Base-by-base conservation (phyloP, 2,113 vertebrate genomes). In the Vulpes vulpes region DNA sequence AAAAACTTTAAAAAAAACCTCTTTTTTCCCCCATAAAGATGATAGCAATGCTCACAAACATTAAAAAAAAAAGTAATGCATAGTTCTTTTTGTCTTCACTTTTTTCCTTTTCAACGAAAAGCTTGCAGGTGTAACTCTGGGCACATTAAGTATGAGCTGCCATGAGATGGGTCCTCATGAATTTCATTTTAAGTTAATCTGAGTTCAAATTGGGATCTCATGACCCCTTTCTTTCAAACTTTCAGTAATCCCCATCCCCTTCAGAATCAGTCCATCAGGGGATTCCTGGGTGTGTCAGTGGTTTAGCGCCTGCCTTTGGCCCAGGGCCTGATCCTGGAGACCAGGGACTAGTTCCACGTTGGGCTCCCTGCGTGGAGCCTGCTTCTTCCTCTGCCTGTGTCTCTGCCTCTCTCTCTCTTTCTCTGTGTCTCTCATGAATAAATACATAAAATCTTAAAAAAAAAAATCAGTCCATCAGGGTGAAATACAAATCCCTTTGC, bases 121-220 rank as follows among this genome's bases (percentile, higher is more conserved):
- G 64, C n/a, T 85, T 35, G 17, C 0, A 4, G 79, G n/a, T 7
- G 4, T 19, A 14, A 57, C 16, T 7, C 19, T 0, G 2, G 35
- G 59, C 35, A 23, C 12, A 6, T n/a, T n/a, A 5, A 14, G 19
- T 43, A 25, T 10, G 19, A 60, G 38, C 53, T 55, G 51, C 15
- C 0, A 0, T 0, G 15, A 19, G 51, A 71, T 6, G 8, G 59
- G 32, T 27, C 32, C 38, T 11, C 1, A 11, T 30, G 5, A 2
- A 2, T 11, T n/a, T 79, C 27, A 2, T 49, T 23, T 19, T 23
- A 62, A 23, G 22, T 22, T 5, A 25, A 80, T 65, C 35, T 64
- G 30, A 91, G 38, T 38, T 19, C 11, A 11, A 25, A 14, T 85
- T 23, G 49, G 60, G 23, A 59, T n/a, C 71, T 11, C 8, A 11